These are phyloP conservation scores for Kuschelorhynchus macadamiae DNA, from an alignment of 2,888 invertebrate genomes.

Conservation along the genomic window DNA sequence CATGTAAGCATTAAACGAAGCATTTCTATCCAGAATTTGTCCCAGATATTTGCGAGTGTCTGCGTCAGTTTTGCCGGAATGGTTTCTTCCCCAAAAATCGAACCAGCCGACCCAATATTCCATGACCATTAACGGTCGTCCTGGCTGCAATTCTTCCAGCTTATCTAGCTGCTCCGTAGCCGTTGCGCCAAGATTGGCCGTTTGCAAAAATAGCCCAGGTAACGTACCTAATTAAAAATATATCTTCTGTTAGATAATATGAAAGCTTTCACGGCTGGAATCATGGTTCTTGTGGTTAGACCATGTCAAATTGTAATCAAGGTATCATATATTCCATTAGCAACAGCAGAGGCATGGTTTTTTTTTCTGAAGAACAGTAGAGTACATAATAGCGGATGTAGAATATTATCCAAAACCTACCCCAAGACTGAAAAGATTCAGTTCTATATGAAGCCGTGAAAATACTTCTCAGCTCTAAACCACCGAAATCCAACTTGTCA, in stretches of 20 bases:
- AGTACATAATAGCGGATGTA: too few species aligned
- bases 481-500: too few species aligned
- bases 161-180: conserved; percentile 48
- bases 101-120: conserved; percentile 77
- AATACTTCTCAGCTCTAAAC: too few species aligned
- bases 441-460: too few species aligned
- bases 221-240: conserved; percentile 42
- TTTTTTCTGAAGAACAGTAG: too few species aligned
- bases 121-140: conserved; percentile 72
- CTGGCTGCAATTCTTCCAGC: conserved; percentile 49
- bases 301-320: too few species aligned
- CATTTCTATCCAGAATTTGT: conserved; percentile 59
- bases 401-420: too few species aligned
- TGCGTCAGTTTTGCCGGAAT: conserved; percentile 55
- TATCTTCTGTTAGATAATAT: background rate
- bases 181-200: conserved; percentile 50
- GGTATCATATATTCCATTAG: too few species aligned
- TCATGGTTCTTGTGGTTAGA: conserved; percentile 1
- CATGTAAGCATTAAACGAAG: conserved; percentile 42
- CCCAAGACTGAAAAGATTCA: too few species aligned
- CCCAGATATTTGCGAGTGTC: conserved; percentile 55
- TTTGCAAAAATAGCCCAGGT: conserved; percentile 49
- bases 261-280: background rate
- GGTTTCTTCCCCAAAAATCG: conserved; percentile 71
- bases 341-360: too few species aligned